These are phyloP conservation scores for Cydia strobilella DNA, from an alignment of 1,140 invertebrate species.

Conservation along the genomic window DNA sequence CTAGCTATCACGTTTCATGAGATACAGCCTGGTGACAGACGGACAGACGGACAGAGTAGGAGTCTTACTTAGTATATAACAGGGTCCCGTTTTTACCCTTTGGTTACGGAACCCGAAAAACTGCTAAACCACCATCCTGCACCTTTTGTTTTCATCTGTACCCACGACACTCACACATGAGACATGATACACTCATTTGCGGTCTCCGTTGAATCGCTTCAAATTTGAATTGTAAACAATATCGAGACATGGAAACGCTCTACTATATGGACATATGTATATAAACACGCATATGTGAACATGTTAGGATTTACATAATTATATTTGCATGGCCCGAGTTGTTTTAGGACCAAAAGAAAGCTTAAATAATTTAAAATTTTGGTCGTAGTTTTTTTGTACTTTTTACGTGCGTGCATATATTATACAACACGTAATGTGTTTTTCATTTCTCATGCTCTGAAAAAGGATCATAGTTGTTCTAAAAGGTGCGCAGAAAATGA, in stretches of 20 bases:
- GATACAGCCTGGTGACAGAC: no score
- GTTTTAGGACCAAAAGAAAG: neutral
- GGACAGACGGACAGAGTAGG: no score
- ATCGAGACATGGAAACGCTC: slow-evolving; percentile 13
- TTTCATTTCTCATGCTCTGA: no score
- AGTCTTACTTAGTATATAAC: no score
- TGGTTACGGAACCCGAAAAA: no score
- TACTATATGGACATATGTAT: neutral
- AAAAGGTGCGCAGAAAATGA: no score
- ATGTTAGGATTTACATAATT: neutral
- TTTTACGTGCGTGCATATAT: no score
- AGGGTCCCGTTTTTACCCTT: no score
- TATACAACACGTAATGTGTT: no score
- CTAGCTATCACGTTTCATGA: no score
- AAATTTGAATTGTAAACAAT: slow-evolving; percentile 17
- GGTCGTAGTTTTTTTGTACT: neutral
- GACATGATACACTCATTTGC: slow-evolving; percentile 4
- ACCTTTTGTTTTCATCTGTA: neutral
- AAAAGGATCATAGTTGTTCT: no score
- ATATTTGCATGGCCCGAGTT: neutral
- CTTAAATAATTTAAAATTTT: neutral
- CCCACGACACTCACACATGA: neutral
- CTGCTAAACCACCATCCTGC: neutral
- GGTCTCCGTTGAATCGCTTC: slow-evolving; percentile 8
- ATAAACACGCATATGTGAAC: slow-evolving; percentile 1